A percentile compares a stretch with the other conserved stretches of the same genome.
These are phyloP conservation scores for Apostichopus californicus DNA, from an alignment of 35 echinoderm and acorn worm species.

Conservation along the genomic window DNA sequence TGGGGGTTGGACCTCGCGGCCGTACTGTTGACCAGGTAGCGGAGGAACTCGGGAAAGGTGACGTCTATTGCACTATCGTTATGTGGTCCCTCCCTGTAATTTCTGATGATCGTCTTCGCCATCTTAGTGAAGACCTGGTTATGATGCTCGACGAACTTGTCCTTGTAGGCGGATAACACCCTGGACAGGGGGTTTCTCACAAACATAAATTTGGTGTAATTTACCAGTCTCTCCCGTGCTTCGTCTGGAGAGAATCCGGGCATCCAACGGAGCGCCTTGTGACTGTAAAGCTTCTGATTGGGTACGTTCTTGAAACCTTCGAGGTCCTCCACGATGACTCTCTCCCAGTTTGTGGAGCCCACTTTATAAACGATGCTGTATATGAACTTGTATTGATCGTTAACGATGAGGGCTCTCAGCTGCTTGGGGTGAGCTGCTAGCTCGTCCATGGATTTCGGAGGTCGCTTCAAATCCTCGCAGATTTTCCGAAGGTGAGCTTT, in stretches of 20 bases:
- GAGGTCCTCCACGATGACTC: constrained; percentile 83
- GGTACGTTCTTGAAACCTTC: constrained; percentile 80
- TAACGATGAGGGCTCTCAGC: constrained; percentile 80
- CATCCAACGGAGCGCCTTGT: constrained; percentile 82
- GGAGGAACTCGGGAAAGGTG: constrained; percentile 82
- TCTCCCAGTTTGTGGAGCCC: constrained; percentile 90
- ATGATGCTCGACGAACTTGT: constrained; percentile 97
- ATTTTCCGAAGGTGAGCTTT: constrained; percentile 30
- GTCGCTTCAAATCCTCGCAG: neutral
- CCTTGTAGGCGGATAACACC: constrained; percentile 87
- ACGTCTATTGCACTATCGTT: constrained; percentile 59
- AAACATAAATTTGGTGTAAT: constrained; percentile 93
- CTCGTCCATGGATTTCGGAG: constrained; percentile 30
- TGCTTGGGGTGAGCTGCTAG: constrained; percentile 55
- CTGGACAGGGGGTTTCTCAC: constrained; percentile 83
- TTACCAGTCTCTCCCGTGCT: constrained; percentile 46
- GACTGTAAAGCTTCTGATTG: constrained; percentile 83
- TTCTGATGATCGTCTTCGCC: constrained; percentile 61
- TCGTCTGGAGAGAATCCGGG: constrained; percentile 59
- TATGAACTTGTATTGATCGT: constrained; percentile 78
- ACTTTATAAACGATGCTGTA: constrained; percentile 97
- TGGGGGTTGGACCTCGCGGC: constrained; percentile 64
- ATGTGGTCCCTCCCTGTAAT: constrained; percentile 30
- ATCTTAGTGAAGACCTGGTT: constrained; percentile 71
- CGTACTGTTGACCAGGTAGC: constrained; percentile 62